Percentiles rank a stretch among this genome's conserved stretches.
These are phyloP conservation scores for Falco novaeseelandiae DNA, from an alignment of 2,797 vertebrate species.

Conservation along the genomic window DNA sequence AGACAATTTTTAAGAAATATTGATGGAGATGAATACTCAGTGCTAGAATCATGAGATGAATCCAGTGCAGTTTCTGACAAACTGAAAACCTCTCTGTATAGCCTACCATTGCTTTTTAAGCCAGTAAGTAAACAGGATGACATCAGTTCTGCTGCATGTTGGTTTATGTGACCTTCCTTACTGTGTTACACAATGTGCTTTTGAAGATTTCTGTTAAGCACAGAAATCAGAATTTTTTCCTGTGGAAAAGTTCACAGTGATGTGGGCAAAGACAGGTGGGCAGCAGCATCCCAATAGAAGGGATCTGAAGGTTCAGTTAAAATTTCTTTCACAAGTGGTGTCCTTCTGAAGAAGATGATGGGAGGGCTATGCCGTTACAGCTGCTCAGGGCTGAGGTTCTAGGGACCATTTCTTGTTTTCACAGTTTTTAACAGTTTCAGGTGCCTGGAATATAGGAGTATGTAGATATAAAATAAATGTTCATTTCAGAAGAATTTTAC, in stretches of 20 bases:
- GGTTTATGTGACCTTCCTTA: neutral
- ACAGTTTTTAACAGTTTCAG: neutral
- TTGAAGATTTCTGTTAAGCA: neutral
- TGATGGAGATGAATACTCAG: neutral
- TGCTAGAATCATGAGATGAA: neutral
- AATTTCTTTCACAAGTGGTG: neutral
- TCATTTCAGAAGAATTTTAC: conserved; percentile 45
- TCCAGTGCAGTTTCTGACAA: neutral
- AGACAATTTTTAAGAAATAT: neutral
- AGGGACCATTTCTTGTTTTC: neutral
- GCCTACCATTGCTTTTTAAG: neutral
- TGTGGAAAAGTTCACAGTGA: neutral
- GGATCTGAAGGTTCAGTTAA: neutral
- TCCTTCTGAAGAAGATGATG: neutral
- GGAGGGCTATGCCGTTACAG: neutral
- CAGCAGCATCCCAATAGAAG: neutral
- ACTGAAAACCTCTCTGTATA: neutral
- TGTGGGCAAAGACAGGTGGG: neutral
- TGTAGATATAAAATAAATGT: conserved; percentile 21
- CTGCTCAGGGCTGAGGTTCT: neutral
- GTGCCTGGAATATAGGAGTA: neutral
- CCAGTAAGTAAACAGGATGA: neutral
- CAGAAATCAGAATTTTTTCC: neutral
- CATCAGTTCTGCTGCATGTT: neutral
- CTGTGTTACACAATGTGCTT: neutral